Conservation (phyloP, 2,888 invertebrate species). For the Ferdinandea cuprea region DNA sequence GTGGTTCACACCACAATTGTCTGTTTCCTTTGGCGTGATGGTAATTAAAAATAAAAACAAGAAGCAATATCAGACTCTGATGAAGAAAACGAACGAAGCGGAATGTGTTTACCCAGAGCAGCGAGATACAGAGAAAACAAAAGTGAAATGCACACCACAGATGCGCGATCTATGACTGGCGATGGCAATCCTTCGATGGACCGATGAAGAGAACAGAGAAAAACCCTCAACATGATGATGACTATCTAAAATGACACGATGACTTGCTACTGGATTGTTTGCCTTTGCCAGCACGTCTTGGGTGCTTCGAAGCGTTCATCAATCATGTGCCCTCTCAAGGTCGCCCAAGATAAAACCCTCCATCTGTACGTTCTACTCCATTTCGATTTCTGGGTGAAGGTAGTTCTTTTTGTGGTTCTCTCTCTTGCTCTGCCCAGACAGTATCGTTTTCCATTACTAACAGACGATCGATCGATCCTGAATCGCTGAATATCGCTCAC, state of each 20-base stretch:
- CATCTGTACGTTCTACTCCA: conserved; percentile 38
- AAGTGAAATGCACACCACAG: conserved; percentile 67
- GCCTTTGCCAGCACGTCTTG: conserved; percentile 44
- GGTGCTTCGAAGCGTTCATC: conserved; percentile 48
- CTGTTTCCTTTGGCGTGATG: conserved; percentile 20
- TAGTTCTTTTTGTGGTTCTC: conserved; percentile 53
- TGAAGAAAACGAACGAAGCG: neutral
- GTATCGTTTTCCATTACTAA: conserved; percentile 52
- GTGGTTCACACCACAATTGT: conserved; percentile 48
- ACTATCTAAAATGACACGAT: conserved; percentile 62
- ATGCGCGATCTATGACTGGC: conserved; percentile 62
- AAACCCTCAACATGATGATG: conserved; percentile 37
- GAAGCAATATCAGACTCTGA: conserved; percentile 7
- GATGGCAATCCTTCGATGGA: conserved; percentile 31
- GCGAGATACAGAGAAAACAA: conserved; percentile 56
- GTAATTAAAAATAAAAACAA: conserved; percentile 53
- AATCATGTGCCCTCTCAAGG: conserved; percentile 68
- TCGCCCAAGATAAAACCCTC: conserved; percentile 38
- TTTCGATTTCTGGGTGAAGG: conserved; percentile 68
- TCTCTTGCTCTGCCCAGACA: conserved; percentile 37
- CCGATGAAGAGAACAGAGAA: conserved; percentile 4
- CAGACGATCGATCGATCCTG: conserved; percentile 20
- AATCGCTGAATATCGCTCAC: conserved; percentile 6
- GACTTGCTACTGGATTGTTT: conserved; percentile 62
- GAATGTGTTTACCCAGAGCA: conserved; percentile 23